Evolutionary conservation across 2,888 invertebrate species (phyloP), one percentile per base, ranked within the genome.

Genomic region (Mechanitis messenoides): DNA sequence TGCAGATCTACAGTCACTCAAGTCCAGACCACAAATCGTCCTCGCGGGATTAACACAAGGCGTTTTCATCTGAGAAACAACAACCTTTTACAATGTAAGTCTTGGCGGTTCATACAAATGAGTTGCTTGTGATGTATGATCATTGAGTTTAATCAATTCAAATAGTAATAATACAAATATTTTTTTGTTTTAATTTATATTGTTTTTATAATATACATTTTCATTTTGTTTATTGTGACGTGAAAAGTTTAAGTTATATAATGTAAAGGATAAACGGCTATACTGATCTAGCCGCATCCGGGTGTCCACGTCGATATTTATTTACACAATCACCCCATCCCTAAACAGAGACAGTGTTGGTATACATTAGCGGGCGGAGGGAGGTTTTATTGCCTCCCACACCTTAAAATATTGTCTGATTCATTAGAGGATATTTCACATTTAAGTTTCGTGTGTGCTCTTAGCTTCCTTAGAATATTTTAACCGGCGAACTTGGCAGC

Each of bases 401-500:
- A 80, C 84, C 87, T 88, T 89, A 89, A 90, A 90, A 90, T 90
- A 89, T 90, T 89, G 89, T 87, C 90, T 90, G 90, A 90, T 90
- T 90, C 89, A 89, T 90, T 90, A 89, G 88, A 84, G 88, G 83
- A 87, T 89, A 87, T 88, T 87, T 83, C 84, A 85, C 88, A 86
- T 89, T 87, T 87, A 88, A 88, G 86, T 89, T 88, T 84, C 83
- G 81, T 79, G 84, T 83, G 82, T 83, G 83, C 81, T 81, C 78
- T 81, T 78, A 77, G 79, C 81, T 78, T 79, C 77, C 78, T 76
- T 71, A 73, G 68, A 78, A 79, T 80, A 79, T 80, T 82, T 76
- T 73, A 73, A 76, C 72, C 72, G 74, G 71, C 73, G 78, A 82
- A 83, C 79, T 84, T 81, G 80, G 83, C 80, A 75, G 72, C 76